These are phyloP conservation scores for Stigmatopora argus DNA, from an alignment of 2,113 vertebrate genomes.

Conservation along the genomic window DNA sequence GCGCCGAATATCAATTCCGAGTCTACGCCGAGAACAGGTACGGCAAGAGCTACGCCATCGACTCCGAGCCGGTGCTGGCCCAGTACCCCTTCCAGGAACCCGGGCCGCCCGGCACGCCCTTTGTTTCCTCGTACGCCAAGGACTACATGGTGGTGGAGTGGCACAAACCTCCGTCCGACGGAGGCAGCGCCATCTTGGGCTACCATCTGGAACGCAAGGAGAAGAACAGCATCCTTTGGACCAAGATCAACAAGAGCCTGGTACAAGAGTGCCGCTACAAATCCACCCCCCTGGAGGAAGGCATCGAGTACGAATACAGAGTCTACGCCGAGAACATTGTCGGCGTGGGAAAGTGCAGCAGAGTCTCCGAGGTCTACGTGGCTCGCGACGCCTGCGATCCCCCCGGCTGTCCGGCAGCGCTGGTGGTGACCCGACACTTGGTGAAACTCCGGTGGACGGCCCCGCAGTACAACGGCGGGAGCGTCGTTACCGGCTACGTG, in stretches of 20 bases:
- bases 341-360: constrained; percentile 89
- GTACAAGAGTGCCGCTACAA: constrained; percentile 91
- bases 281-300: constrained; percentile 87
- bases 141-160: constrained; percentile 93
- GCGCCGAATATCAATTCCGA: constrained; percentile 94
- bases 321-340: constrained; percentile 97
- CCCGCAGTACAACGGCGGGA: constrained; percentile 90
- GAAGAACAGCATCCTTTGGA: constrained; percentile 97
- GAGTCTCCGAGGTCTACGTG: constrained; percentile 87
- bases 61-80: constrained; percentile 83
- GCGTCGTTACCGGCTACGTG: constrained; percentile 88
- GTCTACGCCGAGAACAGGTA: constrained; percentile 95
- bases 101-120: constrained; percentile 92
- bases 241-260: constrained; percentile 91
- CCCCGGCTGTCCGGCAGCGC: constrained; percentile 84
- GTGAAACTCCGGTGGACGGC: constrained; percentile 88
- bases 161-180: constrained; percentile 92
- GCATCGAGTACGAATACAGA: constrained; percentile 94
- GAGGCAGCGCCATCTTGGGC: constrained; percentile 87
- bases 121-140: constrained; percentile 80
- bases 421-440: constrained; percentile 88
- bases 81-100: constrained; percentile 98
- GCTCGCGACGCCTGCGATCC: constrained; percentile 94
- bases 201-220: constrained; percentile 96
- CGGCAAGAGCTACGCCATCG: constrained; percentile 91